Percentiles rank a stretch among this genome's conserved stretches.
Conservation (phyloP, 2,888 invertebrate genomes). For the Aporophyla nigra region DNA sequence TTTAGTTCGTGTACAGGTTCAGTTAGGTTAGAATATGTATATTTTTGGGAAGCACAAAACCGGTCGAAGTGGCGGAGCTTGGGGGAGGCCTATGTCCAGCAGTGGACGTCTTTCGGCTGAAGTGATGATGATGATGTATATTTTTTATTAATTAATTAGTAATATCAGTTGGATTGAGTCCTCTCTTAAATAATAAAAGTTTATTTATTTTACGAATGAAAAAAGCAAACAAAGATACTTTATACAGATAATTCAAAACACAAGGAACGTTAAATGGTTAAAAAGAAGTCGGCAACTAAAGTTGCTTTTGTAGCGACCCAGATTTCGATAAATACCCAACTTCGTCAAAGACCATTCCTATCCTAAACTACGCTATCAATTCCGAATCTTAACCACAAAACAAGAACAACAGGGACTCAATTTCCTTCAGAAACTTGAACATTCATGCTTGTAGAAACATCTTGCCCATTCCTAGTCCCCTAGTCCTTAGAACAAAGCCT, state of each 20-base stretch:
- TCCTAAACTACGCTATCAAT: slow-evolving; percentile 9
- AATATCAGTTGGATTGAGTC: too few species aligned
- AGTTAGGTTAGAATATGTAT: too few species aligned
- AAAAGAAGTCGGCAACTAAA: background rate
- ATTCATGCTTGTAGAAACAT: slow-evolving; percentile 30
- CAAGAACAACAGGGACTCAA: slow-evolving; percentile 37
- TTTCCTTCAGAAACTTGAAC: slow-evolving; percentile 39
- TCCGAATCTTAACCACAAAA: slow-evolving; percentile 36
- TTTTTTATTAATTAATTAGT: too few species aligned
- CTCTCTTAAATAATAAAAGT: too few species aligned
- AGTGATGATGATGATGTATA: too few species aligned
- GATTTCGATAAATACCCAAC: background rate
- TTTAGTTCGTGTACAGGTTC: too few species aligned
- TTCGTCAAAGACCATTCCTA: background rate
- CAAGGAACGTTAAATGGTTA: background rate
- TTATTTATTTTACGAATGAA: too few species aligned
- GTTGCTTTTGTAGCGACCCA: background rate
- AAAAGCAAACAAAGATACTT: background rate
- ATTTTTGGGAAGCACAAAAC: too few species aligned
- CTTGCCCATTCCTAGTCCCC: slow-evolving; percentile 37
- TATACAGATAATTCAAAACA: background rate
- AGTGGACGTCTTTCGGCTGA: too few species aligned
- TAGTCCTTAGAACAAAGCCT: slow-evolving; percentile 53
- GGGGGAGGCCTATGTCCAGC: too few species aligned
- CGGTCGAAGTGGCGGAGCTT: too few species aligned